A percentile compares a stretch with the other conserved stretches of the same genome.
These are phyloP conservation scores for Mimumesa dahlbomi DNA, from an alignment of 2,888 invertebrate species.

Conservation along the genomic window DNA sequence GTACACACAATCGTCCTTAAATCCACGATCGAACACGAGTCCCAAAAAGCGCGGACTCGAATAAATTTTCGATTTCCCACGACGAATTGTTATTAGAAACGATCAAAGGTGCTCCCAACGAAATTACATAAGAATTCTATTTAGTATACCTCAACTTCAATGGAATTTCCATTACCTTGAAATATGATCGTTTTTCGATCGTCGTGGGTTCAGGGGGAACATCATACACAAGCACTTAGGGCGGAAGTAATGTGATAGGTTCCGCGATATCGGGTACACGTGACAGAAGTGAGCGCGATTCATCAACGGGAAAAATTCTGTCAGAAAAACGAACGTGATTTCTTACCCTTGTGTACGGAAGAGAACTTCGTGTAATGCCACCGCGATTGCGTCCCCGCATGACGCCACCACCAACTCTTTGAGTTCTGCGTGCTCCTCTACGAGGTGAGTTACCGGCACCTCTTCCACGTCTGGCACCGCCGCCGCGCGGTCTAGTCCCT, in stretches of 20 bases:
- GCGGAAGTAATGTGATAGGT: constrained; percentile 37
- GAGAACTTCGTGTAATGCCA: constrained; percentile 84
- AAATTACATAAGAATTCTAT: background rate
- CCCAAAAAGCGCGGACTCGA: background rate
- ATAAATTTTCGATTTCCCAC: background rate
- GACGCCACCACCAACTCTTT: constrained; percentile 81
- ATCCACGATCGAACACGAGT: background rate
- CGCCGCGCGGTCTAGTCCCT: constrained; percentile 84
- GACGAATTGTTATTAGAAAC: background rate
- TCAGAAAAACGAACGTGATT: constrained; percentile 1
- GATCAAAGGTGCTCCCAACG: background rate
- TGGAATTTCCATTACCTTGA: background rate
- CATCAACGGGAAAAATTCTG: background rate
- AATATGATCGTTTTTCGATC: background rate
- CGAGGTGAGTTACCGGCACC: constrained; percentile 82
- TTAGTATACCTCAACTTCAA: too few relatives aligned
- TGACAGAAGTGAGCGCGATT: constrained; percentile 16
- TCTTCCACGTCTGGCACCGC: constrained; percentile 81
- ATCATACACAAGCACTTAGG: constrained; percentile 17
- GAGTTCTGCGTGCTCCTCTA: constrained; percentile 79
- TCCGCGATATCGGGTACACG: constrained; percentile 25
- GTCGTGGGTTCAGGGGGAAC: constrained; percentile 4
- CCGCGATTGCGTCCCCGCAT: constrained; percentile 88
- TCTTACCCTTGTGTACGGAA: constrained; percentile 86
- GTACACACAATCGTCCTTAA: background rate